Base-by-base conservation (phyloP, 2,797 vertebrate genomes). In the Tarsius wallacei region DNA sequence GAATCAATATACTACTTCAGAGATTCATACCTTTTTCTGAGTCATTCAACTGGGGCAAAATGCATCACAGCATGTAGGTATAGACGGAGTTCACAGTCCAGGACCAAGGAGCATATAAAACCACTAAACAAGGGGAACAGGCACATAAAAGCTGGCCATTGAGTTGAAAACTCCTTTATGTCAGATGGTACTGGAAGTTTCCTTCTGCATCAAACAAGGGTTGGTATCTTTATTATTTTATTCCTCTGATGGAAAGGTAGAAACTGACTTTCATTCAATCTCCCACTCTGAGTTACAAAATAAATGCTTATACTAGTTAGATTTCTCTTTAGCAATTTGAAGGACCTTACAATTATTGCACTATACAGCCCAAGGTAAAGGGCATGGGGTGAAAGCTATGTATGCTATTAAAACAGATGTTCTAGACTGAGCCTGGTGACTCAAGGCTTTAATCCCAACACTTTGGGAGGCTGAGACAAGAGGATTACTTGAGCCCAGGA, bases 71-170 rank as follows among this genome's bases (percentile, higher is more conserved):
- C 36, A 53, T 4, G 5, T 14, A 64, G 19, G 5, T 49, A 2
- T 51, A 71, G 42, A 28, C 21, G 47, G 53, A 53, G 13, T 42
- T 59, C n/a, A 53, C 63, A 82, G 11, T 47, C 42, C 42, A 42
- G 9, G 42, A 61, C 13, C 14, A 36, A 17, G 1, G 15, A 82
- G 1, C 24, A 6, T 26, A 61, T 0, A n/a, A 33, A 68, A 0
- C 11, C 63, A 57, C 1, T 57, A 22, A 82, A 71, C 19, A 26
- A 7, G 7, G 47, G 10, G 33, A 88, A 10, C 31, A 64, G 14
- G 2, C 59, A 8, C 42, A 22, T n/a, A 7, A n/a, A 66, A 74
- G 0, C 11, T 71, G 74, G 15, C 31, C 13, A 17, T 17, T 17
- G 15, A 74, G 74, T 68, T 77, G 70, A n/a, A 15, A 82, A 70